These are phyloP conservation scores for Oryzias javanicus DNA, from an alignment of 2,113 vertebrate genomes.

Conservation along the genomic window DNA sequence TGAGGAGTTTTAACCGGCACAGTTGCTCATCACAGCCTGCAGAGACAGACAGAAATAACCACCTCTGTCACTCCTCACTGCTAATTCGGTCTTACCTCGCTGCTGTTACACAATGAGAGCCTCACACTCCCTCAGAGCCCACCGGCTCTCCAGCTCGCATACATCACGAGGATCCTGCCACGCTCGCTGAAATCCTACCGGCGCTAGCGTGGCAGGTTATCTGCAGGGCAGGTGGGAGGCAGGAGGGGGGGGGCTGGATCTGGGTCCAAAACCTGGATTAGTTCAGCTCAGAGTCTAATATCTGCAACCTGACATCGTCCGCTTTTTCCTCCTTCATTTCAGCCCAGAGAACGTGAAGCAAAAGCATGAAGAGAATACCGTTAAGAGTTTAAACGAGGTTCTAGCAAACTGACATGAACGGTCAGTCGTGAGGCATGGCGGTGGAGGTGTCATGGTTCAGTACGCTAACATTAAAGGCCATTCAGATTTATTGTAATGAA, in stretches of 20 bases:
- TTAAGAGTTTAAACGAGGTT: too few relatives aligned
- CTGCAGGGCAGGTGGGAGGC: conserved; percentile 39
- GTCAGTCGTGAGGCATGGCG: background rate
- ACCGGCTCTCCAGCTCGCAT: conserved; percentile 32
- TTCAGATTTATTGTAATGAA: background rate
- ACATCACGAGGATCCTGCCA: conserved; percentile 33
- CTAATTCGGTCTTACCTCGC: conserved; percentile 70
- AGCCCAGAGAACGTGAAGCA: background rate
- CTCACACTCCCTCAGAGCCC: conserved; percentile 42
- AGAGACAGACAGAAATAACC: conserved; percentile 66
- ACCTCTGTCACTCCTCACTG: conserved; percentile 57
- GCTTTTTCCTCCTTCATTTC: background rate
- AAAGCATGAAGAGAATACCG: too few relatives aligned
- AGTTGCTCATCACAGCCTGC: conserved; percentile 50
- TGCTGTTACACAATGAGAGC: conserved; percentile 60
- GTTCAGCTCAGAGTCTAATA: background rate
- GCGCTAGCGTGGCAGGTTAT: conserved; percentile 31
- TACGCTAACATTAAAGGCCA: background rate
- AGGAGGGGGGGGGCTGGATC: conserved; percentile 12
- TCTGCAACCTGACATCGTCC: background rate
- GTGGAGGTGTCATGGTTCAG: background rate
- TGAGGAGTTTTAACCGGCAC: conserved; percentile 42
- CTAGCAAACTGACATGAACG: too few relatives aligned
- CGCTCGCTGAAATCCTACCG: conserved; percentile 24
- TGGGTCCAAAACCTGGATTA: conserved; percentile 10